Conservation (phyloP, 1,140 invertebrate species). For the Cydia amplana region DNA sequence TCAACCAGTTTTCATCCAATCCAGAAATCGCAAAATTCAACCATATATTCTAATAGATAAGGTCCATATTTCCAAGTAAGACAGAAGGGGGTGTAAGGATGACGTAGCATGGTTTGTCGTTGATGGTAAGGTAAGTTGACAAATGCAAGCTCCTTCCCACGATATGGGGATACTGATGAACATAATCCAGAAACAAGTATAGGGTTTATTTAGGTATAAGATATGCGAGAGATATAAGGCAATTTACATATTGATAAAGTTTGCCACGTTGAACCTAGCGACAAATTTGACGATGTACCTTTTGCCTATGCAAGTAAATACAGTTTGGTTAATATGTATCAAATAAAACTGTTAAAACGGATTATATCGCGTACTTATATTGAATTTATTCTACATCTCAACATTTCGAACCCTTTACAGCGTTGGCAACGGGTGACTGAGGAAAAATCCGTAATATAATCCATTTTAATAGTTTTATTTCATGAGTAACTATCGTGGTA, state of each 20-base stretch:
- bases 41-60: background rate
- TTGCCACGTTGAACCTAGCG: too few relatives aligned
- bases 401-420: too few relatives aligned
- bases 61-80: background rate
- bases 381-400: too few relatives aligned
- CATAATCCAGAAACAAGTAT: background rate
- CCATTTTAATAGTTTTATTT: too few relatives aligned
- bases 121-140: background rate
- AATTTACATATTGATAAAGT: background rate
- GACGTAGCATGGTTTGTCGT: background rate
- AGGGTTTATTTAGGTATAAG: background rate
- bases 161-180: background rate
- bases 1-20: background rate
- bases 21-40: background rate
- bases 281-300: too few relatives aligned
- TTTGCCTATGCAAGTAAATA: too few relatives aligned
- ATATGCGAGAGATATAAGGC: background rate
- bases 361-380: too few relatives aligned
- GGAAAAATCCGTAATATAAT: too few relatives aligned
- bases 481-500: too few relatives aligned
- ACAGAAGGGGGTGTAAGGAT: background rate
- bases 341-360: too few relatives aligned
- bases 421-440: too few relatives aligned
- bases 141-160: constrained; percentile 12
- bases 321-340: too few relatives aligned